A percentile compares a stretch with the other conserved stretches of the same genome.
Conservation (phyloP, 1,140 invertebrate species). For the Leptopilina boulardi region DNA sequence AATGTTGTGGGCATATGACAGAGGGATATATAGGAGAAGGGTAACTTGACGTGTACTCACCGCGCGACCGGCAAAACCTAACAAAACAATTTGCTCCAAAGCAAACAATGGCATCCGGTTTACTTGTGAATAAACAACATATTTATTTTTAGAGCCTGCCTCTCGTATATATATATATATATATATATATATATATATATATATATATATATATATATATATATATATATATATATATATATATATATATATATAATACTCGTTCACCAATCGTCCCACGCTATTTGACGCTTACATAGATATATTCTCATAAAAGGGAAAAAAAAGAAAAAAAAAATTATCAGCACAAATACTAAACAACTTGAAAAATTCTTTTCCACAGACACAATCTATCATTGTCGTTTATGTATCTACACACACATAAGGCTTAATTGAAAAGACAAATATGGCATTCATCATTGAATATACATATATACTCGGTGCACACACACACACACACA, state of each 20-base stretch:
- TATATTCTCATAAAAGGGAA: not conserved
- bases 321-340: constrained; percentile 11
- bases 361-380: not conserved
- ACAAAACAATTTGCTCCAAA: constrained; percentile 77
- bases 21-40: constrained; percentile 17
- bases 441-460: not conserved
- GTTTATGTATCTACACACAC: not conserved
- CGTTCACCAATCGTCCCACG: constrained; percentile 53
- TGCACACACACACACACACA: no score
- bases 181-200: no score
- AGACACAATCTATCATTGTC: not conserved
- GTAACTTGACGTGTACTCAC: constrained; percentile 63
- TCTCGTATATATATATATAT: constrained; percentile 59
- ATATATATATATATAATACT: constrained; percentile 52
- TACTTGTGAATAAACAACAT: constrained; percentile 78
- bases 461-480: no score
- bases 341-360: constrained; percentile 27
- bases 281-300: constrained; percentile 30
- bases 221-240: no score
- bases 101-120: constrained; percentile 77
- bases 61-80: constrained; percentile 70
- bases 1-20: constrained; percentile 3
- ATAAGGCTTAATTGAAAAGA: not conserved
- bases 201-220: no score
- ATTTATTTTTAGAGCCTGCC: constrained; percentile 76